phyloP scores from a whole-genome alignment of 2,888 invertebrate genomes.

The Acrobasis consociella region DNA sequence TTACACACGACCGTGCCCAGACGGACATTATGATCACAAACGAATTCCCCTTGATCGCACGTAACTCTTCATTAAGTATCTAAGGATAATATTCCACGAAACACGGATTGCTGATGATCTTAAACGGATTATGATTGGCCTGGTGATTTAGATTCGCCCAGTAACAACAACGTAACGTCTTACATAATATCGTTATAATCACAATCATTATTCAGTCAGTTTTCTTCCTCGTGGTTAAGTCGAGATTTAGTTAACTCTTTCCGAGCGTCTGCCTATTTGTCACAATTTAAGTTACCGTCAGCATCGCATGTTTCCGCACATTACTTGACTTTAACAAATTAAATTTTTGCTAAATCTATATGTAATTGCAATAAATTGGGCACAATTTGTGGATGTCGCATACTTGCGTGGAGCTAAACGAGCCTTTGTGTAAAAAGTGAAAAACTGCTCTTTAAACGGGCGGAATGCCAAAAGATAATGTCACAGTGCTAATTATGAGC shows the following conservation, averaged over 20 bases:
- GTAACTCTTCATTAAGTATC: constrained; percentile 8
- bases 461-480: constrained; percentile 45
- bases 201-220: constrained; percentile 32
- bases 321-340: constrained; percentile 14
- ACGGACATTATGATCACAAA: constrained; percentile 9
- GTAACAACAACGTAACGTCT: constrained; percentile 27
- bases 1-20: constrained; percentile 16
- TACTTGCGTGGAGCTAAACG: constrained; percentile 36
- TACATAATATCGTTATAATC: constrained; percentile 42
- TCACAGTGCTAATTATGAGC: constrained; percentile 35
- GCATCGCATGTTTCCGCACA: not conserved
- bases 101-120: constrained; percentile 25
- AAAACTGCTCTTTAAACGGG: constrained; percentile 39
- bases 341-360: constrained; percentile 34
- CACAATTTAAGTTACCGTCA: not conserved
- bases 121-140: constrained; percentile 37
- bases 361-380: constrained; percentile 39
- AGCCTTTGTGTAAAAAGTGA: constrained; percentile 41
- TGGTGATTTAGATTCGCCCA: constrained; percentile 33
- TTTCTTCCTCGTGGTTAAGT: constrained; percentile 22
- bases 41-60: not conserved
- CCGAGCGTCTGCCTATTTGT: not conserved
- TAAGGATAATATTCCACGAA: constrained; percentile 27
- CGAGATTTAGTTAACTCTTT: constrained; percentile 21
- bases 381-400: constrained; percentile 38